These are phyloP conservation scores for Oreohelix idahoensis DNA, from an alignment of 1,140 invertebrate species.

Conservation along the genomic window DNA sequence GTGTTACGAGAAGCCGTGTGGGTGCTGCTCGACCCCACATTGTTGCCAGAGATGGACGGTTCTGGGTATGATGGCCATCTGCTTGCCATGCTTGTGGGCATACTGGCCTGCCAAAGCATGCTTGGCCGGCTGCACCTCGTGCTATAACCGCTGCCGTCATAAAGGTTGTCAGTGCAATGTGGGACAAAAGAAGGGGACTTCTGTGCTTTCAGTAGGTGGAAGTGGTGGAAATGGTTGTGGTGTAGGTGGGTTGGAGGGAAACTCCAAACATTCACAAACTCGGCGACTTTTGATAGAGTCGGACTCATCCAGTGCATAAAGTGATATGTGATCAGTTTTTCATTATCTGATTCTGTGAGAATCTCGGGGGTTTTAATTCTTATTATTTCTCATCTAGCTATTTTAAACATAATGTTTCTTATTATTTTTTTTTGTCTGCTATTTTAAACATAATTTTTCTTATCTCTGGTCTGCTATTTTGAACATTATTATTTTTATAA, in stretches of 20 bases:
- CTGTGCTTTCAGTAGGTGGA: conserved; percentile 32
- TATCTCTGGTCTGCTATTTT: not conserved
- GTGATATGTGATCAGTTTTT: conserved; percentile 15
- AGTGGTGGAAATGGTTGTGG: conserved; percentile 1
- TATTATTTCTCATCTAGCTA: not conserved
- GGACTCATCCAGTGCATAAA: conserved; percentile 49
- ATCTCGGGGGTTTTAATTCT: conserved; percentile 25
- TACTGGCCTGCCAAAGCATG: conserved; percentile 92
- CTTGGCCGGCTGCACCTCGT: conserved; percentile 83
- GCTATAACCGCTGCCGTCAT: conserved; percentile 84
- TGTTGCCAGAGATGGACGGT: conserved; percentile 86
- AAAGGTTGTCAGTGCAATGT: conserved; percentile 77
- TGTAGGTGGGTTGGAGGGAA: not conserved
- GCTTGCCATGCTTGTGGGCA: conserved; percentile 88
- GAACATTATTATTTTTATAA: too few species aligned
- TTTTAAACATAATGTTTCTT: not conserved
- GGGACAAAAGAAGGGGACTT: conserved; percentile 23
- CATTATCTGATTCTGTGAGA: conserved; percentile 19
- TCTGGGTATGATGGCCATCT: conserved; percentile 83
- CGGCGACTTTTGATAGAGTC: conserved; percentile 51
- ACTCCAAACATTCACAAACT: conserved; percentile 50
- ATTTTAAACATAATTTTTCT: not conserved
- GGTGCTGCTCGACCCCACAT: conserved; percentile 76
- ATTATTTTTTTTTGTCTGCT: not conserved
- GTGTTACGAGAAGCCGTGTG: conserved; percentile 89